A percentile compares a stretch with the other conserved stretches of the same genome.
phyloP scores from a whole-genome alignment of 1,140 invertebrate species.

The Drosophila persimilis region DNA sequence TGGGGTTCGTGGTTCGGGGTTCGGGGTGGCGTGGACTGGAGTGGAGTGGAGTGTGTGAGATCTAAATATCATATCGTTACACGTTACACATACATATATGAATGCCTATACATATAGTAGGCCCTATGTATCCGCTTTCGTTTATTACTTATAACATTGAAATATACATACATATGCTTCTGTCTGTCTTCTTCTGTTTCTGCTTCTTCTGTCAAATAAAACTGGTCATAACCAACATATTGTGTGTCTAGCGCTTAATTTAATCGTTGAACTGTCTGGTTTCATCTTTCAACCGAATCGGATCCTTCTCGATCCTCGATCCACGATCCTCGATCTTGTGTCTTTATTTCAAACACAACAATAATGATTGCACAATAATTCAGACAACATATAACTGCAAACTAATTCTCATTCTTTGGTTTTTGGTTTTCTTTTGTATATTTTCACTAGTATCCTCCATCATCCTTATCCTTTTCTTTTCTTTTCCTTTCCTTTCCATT shows the following conservation, averaged over 20 bases:
- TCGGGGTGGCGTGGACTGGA: slow-evolving; percentile 1
- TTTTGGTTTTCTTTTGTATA: slow-evolving; percentile 30
- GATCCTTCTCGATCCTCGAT: not conserved
- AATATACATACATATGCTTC: slow-evolving; percentile 64
- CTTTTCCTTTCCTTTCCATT: not conserved
- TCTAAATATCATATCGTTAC: slow-evolving; percentile 47
- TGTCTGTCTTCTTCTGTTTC: slow-evolving; percentile 11
- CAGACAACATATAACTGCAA: slow-evolving; percentile 28
- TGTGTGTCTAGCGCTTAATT: slow-evolving; percentile 74
- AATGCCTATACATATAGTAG: slow-evolving; percentile 47
- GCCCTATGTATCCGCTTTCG: slow-evolving; percentile 34
- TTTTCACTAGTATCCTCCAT: slow-evolving; percentile 33
- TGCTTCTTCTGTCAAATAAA: slow-evolving; percentile 44
- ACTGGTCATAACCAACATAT: slow-evolving; percentile 61
- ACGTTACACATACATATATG: slow-evolving; percentile 25
- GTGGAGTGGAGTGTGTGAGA: slow-evolving; percentile 23
- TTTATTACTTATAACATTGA: slow-evolving; percentile 65
- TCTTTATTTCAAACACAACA: slow-evolving; percentile 29
- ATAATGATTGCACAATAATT: slow-evolving; percentile 14
- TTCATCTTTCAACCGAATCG: slow-evolving; percentile 34
- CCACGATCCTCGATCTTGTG: not conserved
- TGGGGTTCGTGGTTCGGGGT: not conserved
- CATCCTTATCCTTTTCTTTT: slow-evolving; percentile 8
- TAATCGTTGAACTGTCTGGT: slow-evolving; percentile 74
- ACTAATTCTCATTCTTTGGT: slow-evolving; percentile 22